Base-by-base conservation (phyloP, 2,797 vertebrate genomes). In the Notolepis coatsorum region DNA sequence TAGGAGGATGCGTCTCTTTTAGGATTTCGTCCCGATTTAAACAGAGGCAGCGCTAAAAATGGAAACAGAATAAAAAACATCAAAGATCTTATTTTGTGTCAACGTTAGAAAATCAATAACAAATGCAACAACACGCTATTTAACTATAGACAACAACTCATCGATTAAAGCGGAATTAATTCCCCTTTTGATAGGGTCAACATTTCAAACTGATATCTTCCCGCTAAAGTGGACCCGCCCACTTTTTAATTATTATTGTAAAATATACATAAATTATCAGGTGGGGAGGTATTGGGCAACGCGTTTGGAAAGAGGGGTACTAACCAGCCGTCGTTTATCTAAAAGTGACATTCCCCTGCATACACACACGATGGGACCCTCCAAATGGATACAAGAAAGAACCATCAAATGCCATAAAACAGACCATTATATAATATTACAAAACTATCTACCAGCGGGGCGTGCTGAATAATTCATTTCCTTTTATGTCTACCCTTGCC, bases 371-470 rank as follows among this genome's bases (percentile, higher is more conserved):
- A 24, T 33, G 54, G 59, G 66, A 68, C n/a, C 78, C 82, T 78
- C 60, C 72, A 72, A 88, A 86, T 79, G 78, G 80, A 86, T 86
- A 89, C 88, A 82, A 80, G 88, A 81, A 84, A 77, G 86, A 88
- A 88, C 87, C 90, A 88, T 90, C 89, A 90, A 91, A 78, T 81
- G 77, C 86, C 84, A 49, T 88, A 85, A 91, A 81, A 69, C 80
- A 66, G 85, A 84, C 91, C 90, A 90, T 89, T 87, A 86, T 88
- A 88, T 88, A 82, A 89, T 93, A 94, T 94, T 90, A 94, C 92
- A 90, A 89, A 87, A 92, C 93, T 91, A 91, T 93, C 91, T 85
- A 93, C 46, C 96, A 95, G 95, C 92, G 39, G 95, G 96, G 91
- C 82, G 92, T 84, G 88, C 82, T 90, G 93, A 94, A 91, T 94